Percentiles rank a stretch among this genome's conserved stretches.
These are phyloP conservation scores for Protodeltote pygarga DNA, from an alignment of 2,888 invertebrate species.

Conservation along the genomic window DNA sequence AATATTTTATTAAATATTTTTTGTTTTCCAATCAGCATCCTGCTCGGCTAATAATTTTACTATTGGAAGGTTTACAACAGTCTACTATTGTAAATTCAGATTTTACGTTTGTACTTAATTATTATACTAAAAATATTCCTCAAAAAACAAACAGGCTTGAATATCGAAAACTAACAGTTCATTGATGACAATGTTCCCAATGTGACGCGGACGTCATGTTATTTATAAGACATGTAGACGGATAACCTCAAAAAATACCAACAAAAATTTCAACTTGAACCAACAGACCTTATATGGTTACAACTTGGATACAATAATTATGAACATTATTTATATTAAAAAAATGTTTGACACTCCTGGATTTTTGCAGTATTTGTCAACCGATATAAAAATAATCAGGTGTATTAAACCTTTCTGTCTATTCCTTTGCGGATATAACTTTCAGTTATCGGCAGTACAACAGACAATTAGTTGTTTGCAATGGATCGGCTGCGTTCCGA, in stretches of 20 bases:
- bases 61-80: too few relatives aligned
- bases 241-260: too few relatives aligned
- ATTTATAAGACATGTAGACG: constrained; percentile 1
- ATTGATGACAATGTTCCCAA: constrained; percentile 12
- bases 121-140: constrained; percentile 1
- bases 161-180: not conserved
- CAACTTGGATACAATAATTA: too few relatives aligned
- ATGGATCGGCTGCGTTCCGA: constrained; percentile 51
- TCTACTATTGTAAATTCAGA: too few relatives aligned
- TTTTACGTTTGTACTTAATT: too few relatives aligned
- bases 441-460: constrained; percentile 16
- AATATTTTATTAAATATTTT: too few relatives aligned
- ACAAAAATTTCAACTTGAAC: too few relatives aligned
- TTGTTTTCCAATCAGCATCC: not conserved
- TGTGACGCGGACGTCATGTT: not conserved
- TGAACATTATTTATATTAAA: constrained; percentile 1
- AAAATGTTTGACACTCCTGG: too few relatives aligned
- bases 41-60: too few relatives aligned
- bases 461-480: constrained; percentile 32
- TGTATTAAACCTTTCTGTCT: not conserved
- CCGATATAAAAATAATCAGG: constrained; percentile 12
- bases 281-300: too few relatives aligned
- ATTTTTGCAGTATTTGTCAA: too few relatives aligned
- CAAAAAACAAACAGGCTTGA: not conserved
- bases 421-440: constrained; percentile 11